These are phyloP conservation scores for Cheilosia scutellata DNA, from an alignment of 2,888 invertebrate genomes.

Conservation along the genomic window DNA sequence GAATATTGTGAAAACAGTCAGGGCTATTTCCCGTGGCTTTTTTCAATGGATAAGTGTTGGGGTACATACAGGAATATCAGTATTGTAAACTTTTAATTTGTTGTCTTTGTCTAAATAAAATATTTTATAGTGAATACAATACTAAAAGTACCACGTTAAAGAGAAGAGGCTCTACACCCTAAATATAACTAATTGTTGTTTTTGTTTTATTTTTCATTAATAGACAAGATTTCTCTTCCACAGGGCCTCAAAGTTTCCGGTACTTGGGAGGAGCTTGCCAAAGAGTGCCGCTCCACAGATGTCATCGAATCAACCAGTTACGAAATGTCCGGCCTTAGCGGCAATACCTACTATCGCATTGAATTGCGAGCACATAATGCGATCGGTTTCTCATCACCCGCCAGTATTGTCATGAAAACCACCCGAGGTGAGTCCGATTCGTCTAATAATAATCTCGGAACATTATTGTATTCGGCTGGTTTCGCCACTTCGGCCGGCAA, in stretches of 20 bases:
- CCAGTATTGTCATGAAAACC: slow-evolving; percentile 92
- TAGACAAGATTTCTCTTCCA: background rate
- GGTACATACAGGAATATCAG: no score
- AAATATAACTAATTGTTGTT: background rate
- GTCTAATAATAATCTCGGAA: slow-evolving; percentile 84
- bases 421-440: slow-evolving; percentile 92
- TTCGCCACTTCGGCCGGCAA: slow-evolving; percentile 83
- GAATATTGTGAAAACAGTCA: no score
- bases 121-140: no score
- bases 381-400: slow-evolving; percentile 92
- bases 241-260: slow-evolving; percentile 89
- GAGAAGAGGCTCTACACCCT: no score
- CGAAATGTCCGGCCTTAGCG: slow-evolving; percentile 88
- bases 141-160: no score
- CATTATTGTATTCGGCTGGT: slow-evolving; percentile 84
- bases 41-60: no score
- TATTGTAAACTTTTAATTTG: no score
- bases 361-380: slow-evolving; percentile 93
- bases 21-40: no score
- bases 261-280: slow-evolving; percentile 87
- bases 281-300: slow-evolving; percentile 86
- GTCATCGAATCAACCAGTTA: slow-evolving; percentile 88
- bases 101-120: no score
- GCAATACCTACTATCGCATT: slow-evolving; percentile 93
- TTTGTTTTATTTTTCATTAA: background rate